Base-by-base conservation (phyloP, 2,113 vertebrate species). In the Pao palembangensis region DNA sequence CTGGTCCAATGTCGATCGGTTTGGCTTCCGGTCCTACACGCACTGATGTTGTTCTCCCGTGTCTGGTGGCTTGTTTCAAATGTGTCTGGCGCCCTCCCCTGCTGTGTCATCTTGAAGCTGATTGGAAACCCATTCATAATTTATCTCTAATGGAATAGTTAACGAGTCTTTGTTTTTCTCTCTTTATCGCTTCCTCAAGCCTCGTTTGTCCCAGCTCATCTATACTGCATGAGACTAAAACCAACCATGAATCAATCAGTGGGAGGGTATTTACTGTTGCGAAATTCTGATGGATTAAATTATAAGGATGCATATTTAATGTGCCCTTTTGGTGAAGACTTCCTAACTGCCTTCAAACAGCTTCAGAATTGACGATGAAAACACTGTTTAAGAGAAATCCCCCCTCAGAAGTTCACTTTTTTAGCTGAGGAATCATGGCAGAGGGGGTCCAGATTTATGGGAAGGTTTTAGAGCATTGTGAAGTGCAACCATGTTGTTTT, bases 71-170 rank as follows among this genome's bases (percentile, higher is more conserved):
- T 31, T 12, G 15, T 76, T 69, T 58, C 38, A 70, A 65, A 63
- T 63, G 17, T 71, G 25, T 53, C 59, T 28, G 69, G 67, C 80
- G 58, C n/a, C 54, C 53, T 55, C 58, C 63, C 46, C 55, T 59
- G 58, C 59, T 64, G 59, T 76, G 69, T 58, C 73, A 70, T 76
- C 69, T 53, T 73, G 42, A 73, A 75, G 46, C 58, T 64, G 67
- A 75, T 75, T 79, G 58, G 54, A 41, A 59, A 28, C 20, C 19
- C 54, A 78, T 85, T 79, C 55, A 82, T 81, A 66, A 86, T 88
- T 80, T 12, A 86, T 65, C 18, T 25, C 21, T 82, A 81, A 83
- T 85, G 61, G 79, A 86, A 85, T 82, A 84, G 64, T 80, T 78
- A 81, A 85, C 79, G 59, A 25, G 60, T 73, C 71, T 68, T 65